These are phyloP conservation scores for Drusus annulatus DNA, from an alignment of 1,140 invertebrate species.

Conservation along the genomic window DNA sequence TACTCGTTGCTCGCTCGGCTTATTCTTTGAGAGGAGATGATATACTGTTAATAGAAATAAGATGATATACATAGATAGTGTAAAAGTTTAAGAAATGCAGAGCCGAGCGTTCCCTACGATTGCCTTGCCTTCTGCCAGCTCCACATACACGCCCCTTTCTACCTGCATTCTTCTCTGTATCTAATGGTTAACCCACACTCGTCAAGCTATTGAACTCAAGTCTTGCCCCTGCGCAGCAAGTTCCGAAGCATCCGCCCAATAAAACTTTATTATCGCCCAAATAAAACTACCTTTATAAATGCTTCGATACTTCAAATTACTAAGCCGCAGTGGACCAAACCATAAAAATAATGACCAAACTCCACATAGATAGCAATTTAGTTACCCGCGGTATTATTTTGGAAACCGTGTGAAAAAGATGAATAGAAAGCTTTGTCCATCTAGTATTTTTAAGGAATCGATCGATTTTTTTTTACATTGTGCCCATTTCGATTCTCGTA, in stretches of 20 bases:
- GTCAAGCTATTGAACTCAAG: background rate
- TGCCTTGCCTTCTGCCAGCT: background rate
- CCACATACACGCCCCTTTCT: constrained; percentile 24
- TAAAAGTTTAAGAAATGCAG: background rate
- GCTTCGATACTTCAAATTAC: background rate
- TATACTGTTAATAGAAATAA: background rate
- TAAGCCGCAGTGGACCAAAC: constrained; percentile 1
- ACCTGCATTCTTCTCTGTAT: constrained; percentile 34
- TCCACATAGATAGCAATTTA: constrained; percentile 9
- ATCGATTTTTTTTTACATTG: constrained; percentile 1
- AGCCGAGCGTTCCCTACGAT: constrained; percentile 4
- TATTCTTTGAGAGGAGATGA: no score
- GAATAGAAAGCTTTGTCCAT: background rate
- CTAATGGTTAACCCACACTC: constrained; percentile 20
- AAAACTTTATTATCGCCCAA: background rate
- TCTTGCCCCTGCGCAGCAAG: background rate
- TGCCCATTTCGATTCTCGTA: constrained; percentile 4
- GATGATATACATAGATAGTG: background rate
- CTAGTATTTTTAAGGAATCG: background rate
- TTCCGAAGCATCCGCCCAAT: background rate
- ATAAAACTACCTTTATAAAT: constrained; percentile 1
- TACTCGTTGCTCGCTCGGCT: no score
- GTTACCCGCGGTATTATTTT: constrained; percentile 1
- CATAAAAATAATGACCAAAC: constrained; percentile 28
- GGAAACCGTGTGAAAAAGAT: constrained; percentile 9